A percentile compares a stretch with the other conserved stretches of the same genome.
Conservation (phyloP, 1,140 invertebrate genomes). For the Halesus radiatus region DNA sequence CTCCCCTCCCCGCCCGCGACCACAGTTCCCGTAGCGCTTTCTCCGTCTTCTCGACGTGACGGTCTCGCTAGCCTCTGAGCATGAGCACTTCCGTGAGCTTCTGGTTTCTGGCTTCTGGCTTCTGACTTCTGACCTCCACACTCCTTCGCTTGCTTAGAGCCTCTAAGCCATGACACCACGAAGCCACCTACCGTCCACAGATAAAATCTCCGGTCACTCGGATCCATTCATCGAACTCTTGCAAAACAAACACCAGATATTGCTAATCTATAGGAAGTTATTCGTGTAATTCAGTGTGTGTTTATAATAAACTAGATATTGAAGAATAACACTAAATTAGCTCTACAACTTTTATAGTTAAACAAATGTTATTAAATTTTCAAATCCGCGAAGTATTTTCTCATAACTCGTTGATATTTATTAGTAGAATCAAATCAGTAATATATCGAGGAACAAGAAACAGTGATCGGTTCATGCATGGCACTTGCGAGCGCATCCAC, state of each 20-base stretch:
- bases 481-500: not conserved
- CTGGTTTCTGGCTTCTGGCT: too few species aligned
- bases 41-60: too few species aligned
- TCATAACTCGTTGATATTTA: not conserved
- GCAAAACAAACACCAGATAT: conserved; percentile 32
- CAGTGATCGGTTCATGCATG: too few species aligned
- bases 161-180: not conserved
- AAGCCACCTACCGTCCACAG: conserved; percentile 57
- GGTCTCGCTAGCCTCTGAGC: too few species aligned
- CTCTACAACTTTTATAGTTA: conserved; percentile 18
- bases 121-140: too few species aligned
- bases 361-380: conserved; percentile 5
- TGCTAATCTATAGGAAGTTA: conserved; percentile 5
- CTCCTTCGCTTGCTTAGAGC: too few species aligned
- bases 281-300: conserved; percentile 21
- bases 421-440: too few species aligned
- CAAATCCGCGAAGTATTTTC: conserved; percentile 14
- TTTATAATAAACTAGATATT: conserved; percentile 27
- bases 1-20: not conserved
- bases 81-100: too few species aligned
- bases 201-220: conserved; percentile 29
- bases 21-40: not conserved
- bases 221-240: conserved; percentile 19
- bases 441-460: too few species aligned
- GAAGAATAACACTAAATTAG: conserved; percentile 11